Evolutionary conservation across 2,797 vertebrate genomes (phyloP).

Genomic region (Danio tinwini): DNA sequence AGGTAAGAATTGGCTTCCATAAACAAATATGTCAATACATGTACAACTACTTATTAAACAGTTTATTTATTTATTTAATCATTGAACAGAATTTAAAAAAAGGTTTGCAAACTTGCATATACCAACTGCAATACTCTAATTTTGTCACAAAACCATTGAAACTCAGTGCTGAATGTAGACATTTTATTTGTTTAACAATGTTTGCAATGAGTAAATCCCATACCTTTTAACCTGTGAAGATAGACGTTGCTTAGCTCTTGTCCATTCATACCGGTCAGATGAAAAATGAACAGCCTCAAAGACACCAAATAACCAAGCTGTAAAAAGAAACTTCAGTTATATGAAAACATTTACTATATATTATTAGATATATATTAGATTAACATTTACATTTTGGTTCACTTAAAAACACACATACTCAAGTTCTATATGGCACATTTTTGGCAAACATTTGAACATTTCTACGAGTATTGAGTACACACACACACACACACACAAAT

Average conservation of each 20-base stretch:
- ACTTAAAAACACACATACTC: too few species aligned
- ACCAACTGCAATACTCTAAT: background rate
- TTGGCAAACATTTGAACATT: too few species aligned
- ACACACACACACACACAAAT: too few species aligned
- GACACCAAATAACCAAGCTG: slow-evolving; percentile 75
- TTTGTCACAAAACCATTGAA: background rate
- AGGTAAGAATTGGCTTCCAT: too few species aligned
- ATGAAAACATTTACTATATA: too few species aligned
- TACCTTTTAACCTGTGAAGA: slow-evolving; percentile 68
- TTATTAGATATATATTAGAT: too few species aligned
- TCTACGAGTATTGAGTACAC: too few species aligned
- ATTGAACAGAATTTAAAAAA: background rate
- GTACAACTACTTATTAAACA: background rate
- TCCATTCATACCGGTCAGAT: slow-evolving; percentile 63
- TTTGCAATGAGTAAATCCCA: background rate
- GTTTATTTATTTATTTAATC: background rate
- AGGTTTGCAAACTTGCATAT: too few species aligned
- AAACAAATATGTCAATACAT: too few species aligned
- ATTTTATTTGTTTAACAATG: background rate
- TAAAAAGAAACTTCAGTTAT: slow-evolving; percentile 52
- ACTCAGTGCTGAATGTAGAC: too few species aligned
- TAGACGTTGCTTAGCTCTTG: slow-evolving; percentile 67
- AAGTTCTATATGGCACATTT: too few species aligned
- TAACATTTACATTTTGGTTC: too few species aligned
- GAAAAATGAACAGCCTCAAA: slow-evolving; percentile 71